Conservation (phyloP, 1,140 invertebrate genomes). For the Drosophila grimshawi region DNA sequence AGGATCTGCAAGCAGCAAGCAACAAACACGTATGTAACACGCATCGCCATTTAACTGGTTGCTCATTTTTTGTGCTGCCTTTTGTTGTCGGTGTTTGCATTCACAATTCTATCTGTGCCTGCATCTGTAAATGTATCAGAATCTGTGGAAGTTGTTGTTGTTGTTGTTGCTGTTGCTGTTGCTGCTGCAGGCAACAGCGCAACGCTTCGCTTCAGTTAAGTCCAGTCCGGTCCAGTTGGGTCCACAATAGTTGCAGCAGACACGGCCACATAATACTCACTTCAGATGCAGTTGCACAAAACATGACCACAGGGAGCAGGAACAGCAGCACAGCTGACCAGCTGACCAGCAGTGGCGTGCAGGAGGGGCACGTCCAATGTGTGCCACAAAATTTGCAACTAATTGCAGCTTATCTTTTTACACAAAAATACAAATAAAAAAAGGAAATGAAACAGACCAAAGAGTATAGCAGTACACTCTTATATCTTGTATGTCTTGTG, state of each 20-base stretch:
- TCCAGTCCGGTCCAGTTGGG: not conserved
- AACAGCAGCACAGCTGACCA: too few species aligned
- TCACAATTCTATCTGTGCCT: slow-evolving; percentile 20
- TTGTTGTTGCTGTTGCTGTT: slow-evolving; percentile 16
- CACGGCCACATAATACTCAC: slow-evolving; percentile 6
- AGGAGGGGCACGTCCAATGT: slow-evolving; percentile 39
- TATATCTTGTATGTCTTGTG: not conserved
- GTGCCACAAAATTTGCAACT: slow-evolving; percentile 66
- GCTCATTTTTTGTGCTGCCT: slow-evolving; percentile 32
- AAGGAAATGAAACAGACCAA: slow-evolving; percentile 30
- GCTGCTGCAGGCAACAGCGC: slow-evolving; percentile 31
- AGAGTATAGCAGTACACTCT: not conserved
- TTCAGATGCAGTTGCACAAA: slow-evolving; percentile 46
- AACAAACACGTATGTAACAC: slow-evolving; percentile 60
- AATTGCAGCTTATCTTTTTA: slow-evolving; percentile 66
- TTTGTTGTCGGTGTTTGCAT: slow-evolving; percentile 37
- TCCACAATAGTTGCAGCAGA: slow-evolving; percentile 20
- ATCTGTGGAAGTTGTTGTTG: slow-evolving; percentile 6
- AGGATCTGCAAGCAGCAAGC: not conserved
- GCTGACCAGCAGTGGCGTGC: not conserved
- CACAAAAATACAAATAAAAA: not conserved
- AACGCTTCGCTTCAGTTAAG: not conserved
- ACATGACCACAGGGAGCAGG: slow-evolving; percentile 24
- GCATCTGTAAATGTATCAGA: slow-evolving; percentile 25
- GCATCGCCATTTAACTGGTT: slow-evolving; percentile 67